These are phyloP conservation scores for Bembecia ichneumoniformis DNA, from an alignment of 2,888 invertebrate species.

Conservation along the genomic window DNA sequence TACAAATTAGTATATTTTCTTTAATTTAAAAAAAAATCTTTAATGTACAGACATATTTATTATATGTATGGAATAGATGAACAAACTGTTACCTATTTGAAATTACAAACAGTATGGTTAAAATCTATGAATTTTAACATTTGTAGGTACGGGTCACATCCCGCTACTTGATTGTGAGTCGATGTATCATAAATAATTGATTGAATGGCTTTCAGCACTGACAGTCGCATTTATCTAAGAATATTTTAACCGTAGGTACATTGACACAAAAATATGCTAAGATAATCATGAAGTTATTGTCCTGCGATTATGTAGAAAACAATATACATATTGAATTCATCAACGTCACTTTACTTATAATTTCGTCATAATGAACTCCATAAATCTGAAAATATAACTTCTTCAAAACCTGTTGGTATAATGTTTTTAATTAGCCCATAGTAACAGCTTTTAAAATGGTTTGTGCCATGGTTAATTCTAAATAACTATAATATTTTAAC, in stretches of 20 bases:
- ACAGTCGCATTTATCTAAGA: slow-evolving; percentile 15
- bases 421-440: no score
- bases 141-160: background rate
- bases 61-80: no score
- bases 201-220: slow-evolving; percentile 10
- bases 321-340: no score
- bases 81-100: background rate
- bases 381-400: no score
- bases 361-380: no score
- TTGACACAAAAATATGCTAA: slow-evolving; percentile 7
- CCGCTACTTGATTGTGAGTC: background rate
- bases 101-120: background rate
- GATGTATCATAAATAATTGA: slow-evolving; percentile 12
- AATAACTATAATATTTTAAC: slow-evolving; percentile 1
- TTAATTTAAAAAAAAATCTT: no score
- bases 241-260: background rate
- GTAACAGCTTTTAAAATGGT: background rate
- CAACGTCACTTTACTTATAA: no score
- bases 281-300: slow-evolving; percentile 11
- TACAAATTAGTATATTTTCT: no score
- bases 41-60: no score
- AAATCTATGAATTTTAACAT: background rate
- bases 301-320: slow-evolving; percentile 3
- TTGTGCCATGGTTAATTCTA: background rate
- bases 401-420: no score